Conservation (phyloP, 1,140 invertebrate species). For the Formica selysi region DNA sequence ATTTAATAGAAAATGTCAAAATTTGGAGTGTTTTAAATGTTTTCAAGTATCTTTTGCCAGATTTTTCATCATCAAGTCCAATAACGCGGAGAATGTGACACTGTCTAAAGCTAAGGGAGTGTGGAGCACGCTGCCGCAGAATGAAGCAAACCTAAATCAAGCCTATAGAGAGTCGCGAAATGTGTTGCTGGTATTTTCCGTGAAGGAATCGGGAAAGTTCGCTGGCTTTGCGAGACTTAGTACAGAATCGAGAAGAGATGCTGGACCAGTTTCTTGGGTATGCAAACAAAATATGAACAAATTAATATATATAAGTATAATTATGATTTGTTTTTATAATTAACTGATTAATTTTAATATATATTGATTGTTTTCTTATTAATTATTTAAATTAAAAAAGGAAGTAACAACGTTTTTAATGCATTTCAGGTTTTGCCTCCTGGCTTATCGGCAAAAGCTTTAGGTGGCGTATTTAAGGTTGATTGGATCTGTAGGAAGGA, state of each 20-base stretch:
- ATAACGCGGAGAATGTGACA: slow-evolving; percentile 98
- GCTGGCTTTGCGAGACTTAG: slow-evolving; percentile 96
- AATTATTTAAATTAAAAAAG: not conserved
- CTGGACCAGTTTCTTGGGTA: slow-evolving; percentile 97
- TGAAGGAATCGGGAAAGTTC: slow-evolving; percentile 98
- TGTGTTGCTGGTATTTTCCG: slow-evolving; percentile 98
- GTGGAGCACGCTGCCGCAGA: slow-evolving; percentile 98
- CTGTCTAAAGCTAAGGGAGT: slow-evolving; percentile 98
- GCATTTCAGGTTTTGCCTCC: slow-evolving; percentile 91
- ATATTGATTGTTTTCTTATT: not conserved
- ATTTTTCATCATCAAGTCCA: slow-evolving; percentile 99
- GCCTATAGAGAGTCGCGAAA: slow-evolving; percentile 97
- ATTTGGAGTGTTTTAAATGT: slow-evolving; percentile 41
- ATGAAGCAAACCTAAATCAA: slow-evolving; percentile 98
- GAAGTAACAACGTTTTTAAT: not conserved
- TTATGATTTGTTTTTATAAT: not conserved
- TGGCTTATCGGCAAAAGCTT: slow-evolving; percentile 95
- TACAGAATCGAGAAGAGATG: slow-evolving; percentile 95
- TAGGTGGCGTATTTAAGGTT: slow-evolving; percentile 98
- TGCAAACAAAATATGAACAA: slow-evolving; percentile 23
- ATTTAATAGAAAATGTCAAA: slow-evolving; percentile 40
- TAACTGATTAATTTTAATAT: slow-evolving; percentile 5
- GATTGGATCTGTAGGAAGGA: slow-evolving; percentile 99
- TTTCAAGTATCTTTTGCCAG: slow-evolving; percentile 76
- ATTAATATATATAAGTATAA: not conserved